Evolutionary conservation across 2,113 vertebrate genomes (phyloP), one percentile per base, ranked within the genome.

Genomic region (Coryphaenoides rupestris): DNA sequence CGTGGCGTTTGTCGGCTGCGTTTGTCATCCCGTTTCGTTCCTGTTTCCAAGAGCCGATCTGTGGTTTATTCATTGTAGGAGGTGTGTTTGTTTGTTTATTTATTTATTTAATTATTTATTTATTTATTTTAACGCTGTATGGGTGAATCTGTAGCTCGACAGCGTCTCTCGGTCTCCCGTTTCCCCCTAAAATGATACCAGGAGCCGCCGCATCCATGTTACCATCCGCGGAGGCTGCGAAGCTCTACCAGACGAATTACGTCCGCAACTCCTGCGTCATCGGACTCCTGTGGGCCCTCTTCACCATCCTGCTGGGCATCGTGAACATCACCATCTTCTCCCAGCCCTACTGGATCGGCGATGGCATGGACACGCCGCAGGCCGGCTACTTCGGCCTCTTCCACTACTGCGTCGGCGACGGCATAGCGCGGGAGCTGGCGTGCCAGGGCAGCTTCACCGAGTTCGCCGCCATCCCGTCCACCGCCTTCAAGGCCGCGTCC

Each of bases 301-400:
- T 98, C 91, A 98, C 95, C 78, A 94, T 98, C 83, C 93, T 94
- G 84, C 97, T 98, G 80, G 95, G 94, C 63, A 95, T 98, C 74
- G 92, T 98, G 56, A 97, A 96, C 86, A 93, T 98, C 89, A 95
- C 93, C 84, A 93, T 93, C 82, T 98, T 97, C 89, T 95, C 94
- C 72, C 95, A 98, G 91, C 95, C 95, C 49, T 98, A 97, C 85
- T 98, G 95, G 95, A 95, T 98, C 72, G 95, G 95, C 58, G 95
- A 98, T 92, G 94, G 95, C 80, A 87, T 95, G 92, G 93, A 96
- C 76, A 98, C 95, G 65, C 95, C 95, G 55, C 95, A 95, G 91
- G 94, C 90, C 65, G 95, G 95, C 57, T 96, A 97, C 92, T 98
- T 98, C 92, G 95, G 95, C 85, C 95, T 97, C 58, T 97, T 95